Evolutionary conservation across 2,797 vertebrate genomes (phyloP).

Genomic region (Enteromius thamalakanensis): DNA sequence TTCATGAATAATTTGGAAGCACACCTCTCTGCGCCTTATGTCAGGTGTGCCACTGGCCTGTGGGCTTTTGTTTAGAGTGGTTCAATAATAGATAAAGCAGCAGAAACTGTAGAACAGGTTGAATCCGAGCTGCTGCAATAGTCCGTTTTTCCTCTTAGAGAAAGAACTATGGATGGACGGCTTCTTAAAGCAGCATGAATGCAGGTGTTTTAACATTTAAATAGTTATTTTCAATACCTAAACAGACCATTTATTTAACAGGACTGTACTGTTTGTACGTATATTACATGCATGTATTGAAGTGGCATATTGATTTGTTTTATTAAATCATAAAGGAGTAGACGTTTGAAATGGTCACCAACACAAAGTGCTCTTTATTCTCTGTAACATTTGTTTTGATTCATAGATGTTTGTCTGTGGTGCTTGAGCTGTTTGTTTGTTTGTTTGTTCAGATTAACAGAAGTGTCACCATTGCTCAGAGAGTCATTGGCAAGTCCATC

Average conservation of each 20-base stretch:
- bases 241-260: not conserved
- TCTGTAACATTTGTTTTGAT: not conserved
- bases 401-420: not conserved
- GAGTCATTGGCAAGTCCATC: constrained; percentile 65
- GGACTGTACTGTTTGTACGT: not conserved
- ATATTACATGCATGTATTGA: not conserved
- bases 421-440: not conserved
- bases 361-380: not conserved
- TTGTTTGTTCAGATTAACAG: constrained; percentile 69
- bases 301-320: not conserved
- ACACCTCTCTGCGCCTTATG: constrained; percentile 71
- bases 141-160: constrained; percentile 52
- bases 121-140: constrained; percentile 70
- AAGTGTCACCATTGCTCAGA: constrained; percentile 69
- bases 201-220: not conserved
- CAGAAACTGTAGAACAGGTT: constrained; percentile 76
- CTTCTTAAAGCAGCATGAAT: not conserved
- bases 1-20: constrained; percentile 80
- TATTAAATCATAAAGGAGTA: not conserved
- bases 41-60: constrained; percentile 74
- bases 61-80: constrained; percentile 73
- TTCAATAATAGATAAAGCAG: constrained; percentile 80
- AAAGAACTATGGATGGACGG: constrained; percentile 45
- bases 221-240: not conserved
- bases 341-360: too few relatives aligned